Evolutionary conservation across 2,797 vertebrate species (phyloP), one percentile per base, ranked within the genome.

Genomic region (Morus bassanus): DNA sequence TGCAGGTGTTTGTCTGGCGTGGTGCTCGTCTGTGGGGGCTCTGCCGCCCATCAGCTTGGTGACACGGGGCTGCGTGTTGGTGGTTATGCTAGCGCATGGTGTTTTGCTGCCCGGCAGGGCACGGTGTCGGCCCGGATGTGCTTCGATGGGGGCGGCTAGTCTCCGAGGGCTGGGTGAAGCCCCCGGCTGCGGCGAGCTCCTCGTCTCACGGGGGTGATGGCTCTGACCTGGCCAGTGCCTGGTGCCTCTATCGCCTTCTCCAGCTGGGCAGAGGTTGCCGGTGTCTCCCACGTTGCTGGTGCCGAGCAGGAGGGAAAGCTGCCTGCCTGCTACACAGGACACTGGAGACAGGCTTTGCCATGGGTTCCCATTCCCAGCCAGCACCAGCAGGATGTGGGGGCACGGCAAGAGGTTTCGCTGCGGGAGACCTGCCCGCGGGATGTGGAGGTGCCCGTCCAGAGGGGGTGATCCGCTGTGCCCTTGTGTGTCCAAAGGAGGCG

Each of bases 401-500:
- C 59, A 14, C 0, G 1, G 89, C n/a, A 25, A 46, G 37, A 83
- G 60, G 21, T 63, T 83, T 51, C 2, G 2, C 59, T 70, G 18
- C 4, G 4, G 45, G 46, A 77, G 43, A 57, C 48, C 22, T 45
- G 64, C 46, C 64, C 24, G n/a, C 4, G 7, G 43, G 46, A 50
- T 11, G 31, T 1, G 0, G 60, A 88, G 59, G 13, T 63, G 56
- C 39, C 31, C 2, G 0, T 56, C 19, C 37, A 6, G 68, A 69
- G 85, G 75, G 63, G 67, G 95, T 97, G 94, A 97, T 80, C 70
- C 27, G 2, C 15, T 0, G 3, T 78, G 14, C 50, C 60, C 69
- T 85, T 46, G 45, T 97, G 89, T 97, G 53, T 53, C 96, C 86
- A 72, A 97, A 99, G 99, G 99, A 99, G 53, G 99, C 98, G 3